These are phyloP conservation scores for Miniopterus natalensis DNA, from an alignment of 2,113 vertebrate species.

Conservation along the genomic window DNA sequence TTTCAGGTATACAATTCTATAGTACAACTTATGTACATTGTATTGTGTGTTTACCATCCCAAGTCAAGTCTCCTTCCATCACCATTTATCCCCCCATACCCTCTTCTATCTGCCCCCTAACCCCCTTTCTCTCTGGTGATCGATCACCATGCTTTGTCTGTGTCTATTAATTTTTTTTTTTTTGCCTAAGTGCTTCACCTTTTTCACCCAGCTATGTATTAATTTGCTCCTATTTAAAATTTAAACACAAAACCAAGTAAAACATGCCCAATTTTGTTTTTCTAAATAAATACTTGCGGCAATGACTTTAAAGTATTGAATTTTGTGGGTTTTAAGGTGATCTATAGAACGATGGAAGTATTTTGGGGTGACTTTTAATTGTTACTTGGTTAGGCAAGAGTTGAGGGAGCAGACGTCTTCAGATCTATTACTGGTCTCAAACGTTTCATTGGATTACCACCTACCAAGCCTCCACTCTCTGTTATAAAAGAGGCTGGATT, in stretches of 20 bases:
- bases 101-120: too few relatives aligned
- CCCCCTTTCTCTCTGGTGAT: too few relatives aligned
- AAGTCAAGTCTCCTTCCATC: too few relatives aligned
- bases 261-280: background rate
- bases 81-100: too few relatives aligned
- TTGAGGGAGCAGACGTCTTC: background rate
- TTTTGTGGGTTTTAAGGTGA: constrained; percentile 1
- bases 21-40: too few relatives aligned
- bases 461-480: background rate
- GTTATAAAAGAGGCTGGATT: background rate
- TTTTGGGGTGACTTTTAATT: background rate
- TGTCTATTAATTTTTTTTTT: too few relatives aligned
- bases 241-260: background rate
- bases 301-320: background rate
- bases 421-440: background rate
- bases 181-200: too few relatives aligned
- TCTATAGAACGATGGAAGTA: background rate
- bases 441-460: background rate
- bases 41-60: too few relatives aligned
- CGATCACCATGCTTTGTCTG: too few relatives aligned
- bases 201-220: background rate
- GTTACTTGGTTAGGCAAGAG: background rate
- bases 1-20: too few relatives aligned
- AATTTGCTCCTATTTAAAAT: constrained; percentile 44
- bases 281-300: background rate